Evolutionary conservation across 1,140 invertebrate genomes (phyloP).

Genomic region (Drosophila subpulchrella): DNA sequence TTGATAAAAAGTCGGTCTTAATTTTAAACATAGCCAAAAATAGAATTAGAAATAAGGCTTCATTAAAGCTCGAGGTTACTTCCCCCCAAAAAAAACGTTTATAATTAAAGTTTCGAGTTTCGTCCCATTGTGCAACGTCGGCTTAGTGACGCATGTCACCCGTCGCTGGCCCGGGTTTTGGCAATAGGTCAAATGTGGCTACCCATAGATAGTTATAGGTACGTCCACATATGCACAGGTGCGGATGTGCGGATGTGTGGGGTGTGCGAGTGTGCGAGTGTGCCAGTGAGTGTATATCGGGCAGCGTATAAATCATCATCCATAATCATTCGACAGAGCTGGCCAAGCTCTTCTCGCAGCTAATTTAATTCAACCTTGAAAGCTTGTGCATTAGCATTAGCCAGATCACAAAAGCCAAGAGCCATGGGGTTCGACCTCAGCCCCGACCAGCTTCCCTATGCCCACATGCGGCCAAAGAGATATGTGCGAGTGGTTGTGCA

Average conservation of each 20-base stretch:
- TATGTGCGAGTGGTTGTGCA: conserved; percentile 10
- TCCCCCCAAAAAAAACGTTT: background rate
- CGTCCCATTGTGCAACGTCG: conserved; percentile 29
- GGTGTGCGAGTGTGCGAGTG: conserved; percentile 7
- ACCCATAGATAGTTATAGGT: background rate
- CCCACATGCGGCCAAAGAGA: conserved; percentile 9
- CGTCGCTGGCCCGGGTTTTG: conserved; percentile 15
- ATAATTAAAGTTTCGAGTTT: background rate
- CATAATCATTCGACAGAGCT: conserved; percentile 51
- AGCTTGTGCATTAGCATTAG: conserved; percentile 72
- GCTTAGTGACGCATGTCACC: conserved; percentile 34
- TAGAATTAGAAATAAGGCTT: background rate
- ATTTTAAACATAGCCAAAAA: no score
- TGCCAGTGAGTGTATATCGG: conserved; percentile 31
- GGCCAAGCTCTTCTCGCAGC: conserved; percentile 53
- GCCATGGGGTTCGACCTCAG: conserved; percentile 53
- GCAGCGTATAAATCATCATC: conserved; percentile 50
- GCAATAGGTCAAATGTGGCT: conserved; percentile 51
- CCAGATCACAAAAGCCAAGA: conserved; percentile 70
- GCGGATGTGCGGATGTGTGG: conserved; percentile 18
- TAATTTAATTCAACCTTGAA: conserved; percentile 76
- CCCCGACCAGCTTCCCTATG: conserved; percentile 46
- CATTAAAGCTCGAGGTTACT: background rate
- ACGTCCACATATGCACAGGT: conserved; percentile 11
- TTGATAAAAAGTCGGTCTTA: no score